phyloP scores from a whole-genome alignment of 2,113 vertebrate species.

The Sterna hirundo region DNA sequence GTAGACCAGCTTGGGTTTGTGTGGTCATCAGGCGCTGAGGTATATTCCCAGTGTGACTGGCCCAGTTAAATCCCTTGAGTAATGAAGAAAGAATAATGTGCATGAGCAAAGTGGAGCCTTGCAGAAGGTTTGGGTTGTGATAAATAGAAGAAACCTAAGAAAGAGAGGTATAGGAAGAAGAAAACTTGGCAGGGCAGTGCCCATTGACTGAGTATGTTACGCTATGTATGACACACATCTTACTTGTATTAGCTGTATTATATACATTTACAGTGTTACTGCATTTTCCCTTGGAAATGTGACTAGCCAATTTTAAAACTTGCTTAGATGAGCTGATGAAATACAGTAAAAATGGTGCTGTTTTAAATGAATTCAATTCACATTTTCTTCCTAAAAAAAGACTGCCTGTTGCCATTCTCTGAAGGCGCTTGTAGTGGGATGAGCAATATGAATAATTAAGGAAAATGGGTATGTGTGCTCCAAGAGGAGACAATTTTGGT shows the following conservation, averaged over 20 bases:
- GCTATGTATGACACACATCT: not conserved
- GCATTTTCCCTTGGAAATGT: not conserved
- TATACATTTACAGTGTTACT: not conserved
- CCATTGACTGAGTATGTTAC: not conserved
- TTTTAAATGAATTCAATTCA: conserved; percentile 23
- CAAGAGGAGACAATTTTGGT: conserved; percentile 57
- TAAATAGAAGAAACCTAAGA: not conserved
- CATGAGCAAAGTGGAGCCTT: not conserved
- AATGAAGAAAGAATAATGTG: not conserved
- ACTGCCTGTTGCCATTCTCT: conserved; percentile 27
- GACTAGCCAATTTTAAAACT: conserved; percentile 4
- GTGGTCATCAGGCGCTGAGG: not conserved
- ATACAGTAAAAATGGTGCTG: conserved; percentile 26
- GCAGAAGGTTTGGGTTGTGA: not conserved
- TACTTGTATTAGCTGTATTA: not conserved
- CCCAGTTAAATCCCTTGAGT: not conserved
- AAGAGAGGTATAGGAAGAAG: not conserved
- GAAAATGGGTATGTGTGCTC: conserved; percentile 52
- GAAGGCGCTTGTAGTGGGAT: conserved; percentile 48
- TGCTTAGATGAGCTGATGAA: conserved; percentile 10
- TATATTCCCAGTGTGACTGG: not conserved
- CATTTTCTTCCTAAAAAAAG: conserved; percentile 32
- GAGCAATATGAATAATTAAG: conserved; percentile 48
- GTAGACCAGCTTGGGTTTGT: not conserved
- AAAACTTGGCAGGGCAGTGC: not conserved